Base-by-base conservation (phyloP, 1,140 invertebrate species). In the Trichonephila clavata region DNA sequence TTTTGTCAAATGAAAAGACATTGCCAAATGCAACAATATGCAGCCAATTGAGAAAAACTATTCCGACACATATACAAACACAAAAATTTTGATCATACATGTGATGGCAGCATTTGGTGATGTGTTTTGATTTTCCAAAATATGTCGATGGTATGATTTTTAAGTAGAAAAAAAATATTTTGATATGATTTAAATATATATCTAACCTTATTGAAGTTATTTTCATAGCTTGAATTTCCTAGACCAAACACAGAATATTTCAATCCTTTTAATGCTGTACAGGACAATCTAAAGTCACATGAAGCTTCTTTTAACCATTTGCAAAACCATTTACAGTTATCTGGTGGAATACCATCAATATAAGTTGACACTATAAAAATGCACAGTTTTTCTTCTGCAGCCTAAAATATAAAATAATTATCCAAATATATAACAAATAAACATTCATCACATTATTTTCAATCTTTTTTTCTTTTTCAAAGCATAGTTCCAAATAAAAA, bases 351-450 rank as follows among this genome's bases (percentile, higher is more conserved):
- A 7, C 97, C 97, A 94, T 96, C 96, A 6, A 95, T 95, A 95
- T 97, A 97, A 0, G 97, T 97, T 13, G 97, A 97, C 32, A 97
- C 94, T 50, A 97, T 95, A 94, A 97, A 96, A 20, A 97, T 94
- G 94, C 95, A 95, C 18, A 95, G 16, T 27, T 81, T 80, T 20
- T 84, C 86, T 61, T 94, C 84, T 16, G 63, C 18, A 16, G 94
- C 92, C 94, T 94, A n/a, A 84, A 27, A 61, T 83, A 59, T 50
- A 50, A 50, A 50, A 39, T 7, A 50, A 50, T 50, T 10, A 50
- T 13, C 10, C 50, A 10, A 50, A 50, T 50, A 50, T 7, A 50
- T 50, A 50, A 13, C 50, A 50, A 50, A 50, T 50, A 50, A 50
- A 50, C 10, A 50, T 50, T 50, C 7, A 50, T 10, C 50, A 50